These are phyloP conservation scores for Phalacrocorax carbo DNA, from an alignment of 2,113 vertebrate genomes.

Conservation along the genomic window DNA sequence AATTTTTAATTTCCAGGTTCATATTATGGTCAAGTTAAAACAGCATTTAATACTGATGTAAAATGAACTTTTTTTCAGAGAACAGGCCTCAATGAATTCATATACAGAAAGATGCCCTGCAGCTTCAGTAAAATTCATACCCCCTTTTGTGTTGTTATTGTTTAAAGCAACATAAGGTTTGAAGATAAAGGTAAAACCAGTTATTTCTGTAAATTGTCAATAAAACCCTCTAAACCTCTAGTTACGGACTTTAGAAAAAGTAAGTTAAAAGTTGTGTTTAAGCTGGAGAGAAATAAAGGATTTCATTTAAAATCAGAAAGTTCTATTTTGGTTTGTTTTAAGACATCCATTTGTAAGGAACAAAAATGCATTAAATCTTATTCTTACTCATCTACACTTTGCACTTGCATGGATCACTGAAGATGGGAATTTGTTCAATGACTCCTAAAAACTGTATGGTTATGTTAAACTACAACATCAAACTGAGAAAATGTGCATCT, in stretches of 20 bases:
- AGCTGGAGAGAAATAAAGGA: constrained; percentile 37
- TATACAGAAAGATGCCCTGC: not conserved
- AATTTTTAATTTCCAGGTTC: not conserved
- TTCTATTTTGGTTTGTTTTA: constrained; percentile 19
- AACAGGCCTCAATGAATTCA: not conserved
- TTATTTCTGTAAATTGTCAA: constrained; percentile 21
- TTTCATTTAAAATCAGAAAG: constrained; percentile 17
- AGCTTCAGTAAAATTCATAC: not conserved
- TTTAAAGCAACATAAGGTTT: not conserved
- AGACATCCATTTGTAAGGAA: constrained; percentile 13
- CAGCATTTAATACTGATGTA: not conserved
- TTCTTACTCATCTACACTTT: constrained; percentile 33
- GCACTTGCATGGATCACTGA: constrained; percentile 58
- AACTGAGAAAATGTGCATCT: constrained; percentile 16
- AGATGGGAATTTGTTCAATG: constrained; percentile 32
- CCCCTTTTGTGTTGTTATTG: not conserved
- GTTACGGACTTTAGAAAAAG: constrained; percentile 13
- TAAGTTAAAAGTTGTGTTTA: constrained; percentile 6
- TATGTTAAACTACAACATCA: constrained; percentile 8
- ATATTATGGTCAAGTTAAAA: constrained; percentile 1
- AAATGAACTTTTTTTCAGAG: constrained; percentile 7
- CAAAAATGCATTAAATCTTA: not conserved
- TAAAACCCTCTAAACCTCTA: constrained; percentile 32
- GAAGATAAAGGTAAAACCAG: not conserved
- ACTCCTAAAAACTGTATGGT: constrained; percentile 21